Evolutionary conservation across 2,888 invertebrate species (phyloP), one percentile per base, ranked within the genome.

Genomic region (Scaptodrosophila latifasciaeformis): DNA sequence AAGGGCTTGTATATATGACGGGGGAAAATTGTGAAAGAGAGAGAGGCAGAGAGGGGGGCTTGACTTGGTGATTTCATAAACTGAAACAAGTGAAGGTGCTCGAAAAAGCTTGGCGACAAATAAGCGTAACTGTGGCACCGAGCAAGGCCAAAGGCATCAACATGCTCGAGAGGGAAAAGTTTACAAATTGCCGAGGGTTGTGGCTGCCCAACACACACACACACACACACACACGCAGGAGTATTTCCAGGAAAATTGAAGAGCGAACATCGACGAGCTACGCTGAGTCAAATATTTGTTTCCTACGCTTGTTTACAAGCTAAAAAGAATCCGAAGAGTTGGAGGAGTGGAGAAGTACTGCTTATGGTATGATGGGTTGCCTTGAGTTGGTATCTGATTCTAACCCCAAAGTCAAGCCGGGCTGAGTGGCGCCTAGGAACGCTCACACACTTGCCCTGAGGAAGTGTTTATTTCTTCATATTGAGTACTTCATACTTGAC

Each of bases 1-100:
- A n/a, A n/a, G n/a, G n/a, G n/a, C n/a, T n/a, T n/a, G n/a, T n/a
- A n/a, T n/a, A n/a, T n/a, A n/a, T n/a, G n/a, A n/a, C n/a, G n/a
- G n/a, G n/a, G n/a, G n/a, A n/a, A n/a, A n/a, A n/a, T n/a, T n/a
- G n/a, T n/a, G n/a, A n/a, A n/a, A n/a, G n/a, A n/a, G n/a, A n/a
- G n/a, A n/a, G n/a, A n/a, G n/a, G n/a, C n/a, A n/a, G n/a, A n/a
- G n/a, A n/a, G n/a, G n/a, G n/a, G n/a, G n/a, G n/a, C n/a, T n/a
- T n/a, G n/a, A n/a, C n/a, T n/a, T n/a, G n/a, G n/a, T n/a, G n/a
- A n/a, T n/a, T n/a, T 71, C 71, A 75, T 78, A 78, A 72, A 75
- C 76, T 78, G 76, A 62, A 67, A 65, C 71, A 72, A 67, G 79
- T 67, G 65, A 69, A 71, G 65, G 79, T 63, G 79, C 76, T 79